phyloP scores from a whole-genome alignment of 2,797 vertebrate genomes.

The Parauchenoglanis ngamensis region DNA sequence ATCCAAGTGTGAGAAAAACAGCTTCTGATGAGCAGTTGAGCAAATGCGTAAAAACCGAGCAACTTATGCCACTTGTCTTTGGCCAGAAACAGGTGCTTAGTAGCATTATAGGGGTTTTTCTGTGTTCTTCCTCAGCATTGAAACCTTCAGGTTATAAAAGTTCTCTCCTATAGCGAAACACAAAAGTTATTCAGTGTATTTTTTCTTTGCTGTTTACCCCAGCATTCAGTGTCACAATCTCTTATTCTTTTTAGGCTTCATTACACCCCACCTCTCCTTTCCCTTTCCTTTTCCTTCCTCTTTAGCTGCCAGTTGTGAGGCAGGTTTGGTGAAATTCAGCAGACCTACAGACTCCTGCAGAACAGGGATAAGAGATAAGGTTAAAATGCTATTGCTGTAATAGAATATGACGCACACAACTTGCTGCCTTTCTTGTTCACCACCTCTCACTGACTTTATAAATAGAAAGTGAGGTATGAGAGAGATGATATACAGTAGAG shows the following conservation, averaged over 20 bases:
- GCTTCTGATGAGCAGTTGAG: neutral
- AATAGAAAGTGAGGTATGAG: neutral
- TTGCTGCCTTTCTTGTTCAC: neutral
- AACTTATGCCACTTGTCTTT: slow-evolving; percentile 14
- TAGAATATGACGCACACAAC: slow-evolving; percentile 13
- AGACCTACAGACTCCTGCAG: slow-evolving; percentile 15
- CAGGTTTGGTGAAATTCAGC: slow-evolving; percentile 44
- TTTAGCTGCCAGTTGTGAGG: slow-evolving; percentile 46
- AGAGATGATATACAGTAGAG: neutral
- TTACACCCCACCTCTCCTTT: slow-evolving; percentile 47
- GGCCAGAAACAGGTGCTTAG: slow-evolving; percentile 22
- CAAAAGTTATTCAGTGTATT: slow-evolving; percentile 27
- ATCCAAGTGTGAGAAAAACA: slow-evolving; percentile 11
- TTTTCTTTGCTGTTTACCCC: slow-evolving; percentile 23
- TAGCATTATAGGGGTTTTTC: neutral
- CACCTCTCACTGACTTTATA: slow-evolving; percentile 16
- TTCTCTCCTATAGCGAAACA: neutral
- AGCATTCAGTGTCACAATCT: neutral
- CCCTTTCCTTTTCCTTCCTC: slow-evolving; percentile 58
- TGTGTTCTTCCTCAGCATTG: slow-evolving; percentile 18
- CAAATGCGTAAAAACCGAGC: neutral
- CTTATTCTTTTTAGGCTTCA: neutral
- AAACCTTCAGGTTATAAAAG: neutral
- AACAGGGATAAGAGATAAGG: slow-evolving; percentile 18
- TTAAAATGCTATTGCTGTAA: slow-evolving; percentile 35